Evolutionary conservation across 2,797 vertebrate genomes (phyloP), one percentile per base, ranked within the genome.

Genomic region (Sorex maritimensis): DNA sequence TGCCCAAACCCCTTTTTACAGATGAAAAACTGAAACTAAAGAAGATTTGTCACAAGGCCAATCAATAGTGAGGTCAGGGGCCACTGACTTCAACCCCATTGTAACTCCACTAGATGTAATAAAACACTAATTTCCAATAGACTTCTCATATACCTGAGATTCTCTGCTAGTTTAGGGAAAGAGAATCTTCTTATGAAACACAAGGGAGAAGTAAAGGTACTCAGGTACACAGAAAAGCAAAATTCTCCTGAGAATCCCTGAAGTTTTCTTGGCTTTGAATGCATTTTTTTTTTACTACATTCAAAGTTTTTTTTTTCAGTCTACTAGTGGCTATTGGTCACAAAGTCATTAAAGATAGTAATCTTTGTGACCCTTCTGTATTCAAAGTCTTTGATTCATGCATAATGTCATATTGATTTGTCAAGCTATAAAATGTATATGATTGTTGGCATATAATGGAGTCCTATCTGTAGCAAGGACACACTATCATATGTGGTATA

Each of bases 381-480:
- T 81, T 92, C 81, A n/a, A 88, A 52, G 52, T 94, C 69, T 90
- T 81, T 71, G 58, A 28, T 90, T 88, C 52, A 85, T n/a, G 3
- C 75, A 81, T 83, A 26, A 72, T 58, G 13, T 6, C 58, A 30
- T 65, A 84, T 38, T 95, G 41, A 86, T 86, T 75, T 72, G 24
- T 61, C 34, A 49, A 93, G 81, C 81, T 75, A 30, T 72, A 93
- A 72, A 84, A 82, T 75, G 2, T 81, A n/a, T 78, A 49, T 86
- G 58, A 84, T 58, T 89, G 23, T 74, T 86, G 24, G 85, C 78
- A 86, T 14, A 61, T 79, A 89, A 85, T 71, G 52, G 5, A 77
- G 26, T 85, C 77, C 15, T 61, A 61, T 19, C 21, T 61, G 58
- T 21, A 61, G 58, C 58, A 85, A 87, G 55, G 34, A 71, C n/a